Evolutionary conservation across 2,888 invertebrate genomes (phyloP).

Genomic region (Pinctada fucata): DNA sequence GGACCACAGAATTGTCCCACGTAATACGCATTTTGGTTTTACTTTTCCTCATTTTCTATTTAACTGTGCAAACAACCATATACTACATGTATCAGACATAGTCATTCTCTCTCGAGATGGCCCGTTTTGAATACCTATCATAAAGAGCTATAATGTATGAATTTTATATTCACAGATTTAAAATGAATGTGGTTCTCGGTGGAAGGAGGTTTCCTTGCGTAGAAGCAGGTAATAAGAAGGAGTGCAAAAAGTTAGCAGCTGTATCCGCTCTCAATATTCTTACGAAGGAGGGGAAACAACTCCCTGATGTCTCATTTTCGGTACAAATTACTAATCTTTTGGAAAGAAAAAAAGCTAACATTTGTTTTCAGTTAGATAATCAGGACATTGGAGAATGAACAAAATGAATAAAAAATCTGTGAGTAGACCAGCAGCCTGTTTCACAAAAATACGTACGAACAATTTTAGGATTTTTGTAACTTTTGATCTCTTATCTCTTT

Average conservation of each 20-base stretch:
- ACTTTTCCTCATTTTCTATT: background rate
- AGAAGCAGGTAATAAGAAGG: slow-evolving; percentile 38
- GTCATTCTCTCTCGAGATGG: no score
- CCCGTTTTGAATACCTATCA: no score
- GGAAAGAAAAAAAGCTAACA: background rate
- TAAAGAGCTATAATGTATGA: no score
- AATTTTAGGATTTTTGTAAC: no score
- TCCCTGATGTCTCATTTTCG: background rate
- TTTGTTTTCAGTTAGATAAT: background rate
- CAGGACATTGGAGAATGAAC: background rate
- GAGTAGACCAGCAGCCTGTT: no score
- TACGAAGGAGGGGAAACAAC: slow-evolving; percentile 35
- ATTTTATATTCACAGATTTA: slow-evolving; percentile 33
- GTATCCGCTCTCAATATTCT: slow-evolving; percentile 36
- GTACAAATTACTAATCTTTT: background rate
- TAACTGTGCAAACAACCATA: background rate
- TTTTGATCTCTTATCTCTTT: no score
- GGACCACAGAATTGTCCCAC: slow-evolving; percentile 48
- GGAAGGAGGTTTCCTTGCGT: slow-evolving; percentile 22
- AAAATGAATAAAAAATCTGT: no score
- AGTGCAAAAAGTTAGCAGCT: slow-evolving; percentile 44
- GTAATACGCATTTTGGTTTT: slow-evolving; percentile 26
- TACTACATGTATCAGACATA: background rate
- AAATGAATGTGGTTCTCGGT: slow-evolving; percentile 39
- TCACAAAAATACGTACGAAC: no score